These are phyloP conservation scores for Leptopilina clavipes DNA, from an alignment of 1,140 invertebrate genomes.

Conservation along the genomic window DNA sequence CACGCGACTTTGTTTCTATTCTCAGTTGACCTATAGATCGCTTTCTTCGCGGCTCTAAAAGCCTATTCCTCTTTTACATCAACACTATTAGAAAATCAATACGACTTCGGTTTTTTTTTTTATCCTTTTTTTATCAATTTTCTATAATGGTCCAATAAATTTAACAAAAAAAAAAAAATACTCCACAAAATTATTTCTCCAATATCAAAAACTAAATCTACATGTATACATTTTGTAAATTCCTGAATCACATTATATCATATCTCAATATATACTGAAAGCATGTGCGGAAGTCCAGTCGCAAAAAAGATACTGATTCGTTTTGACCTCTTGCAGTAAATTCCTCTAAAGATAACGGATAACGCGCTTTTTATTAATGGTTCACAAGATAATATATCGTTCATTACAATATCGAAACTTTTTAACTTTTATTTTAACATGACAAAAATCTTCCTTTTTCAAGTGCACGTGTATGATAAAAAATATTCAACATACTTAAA, in stretches of 20 bases:
- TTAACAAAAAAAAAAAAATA: neutral
- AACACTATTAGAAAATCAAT: neutral
- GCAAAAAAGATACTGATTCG: conserved; percentile 15
- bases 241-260: neutral
- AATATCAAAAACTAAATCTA: no score
- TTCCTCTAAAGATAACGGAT: conserved; percentile 25
- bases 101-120: neutral
- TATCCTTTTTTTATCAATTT: no score
- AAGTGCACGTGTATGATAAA: neutral
- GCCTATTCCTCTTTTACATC: neutral
- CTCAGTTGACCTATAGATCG: conserved; percentile 33
- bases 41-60: conserved; percentile 14
- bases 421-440: neutral
- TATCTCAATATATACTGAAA: neutral
- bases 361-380: neutral
- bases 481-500: no score
- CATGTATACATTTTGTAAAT: neutral
- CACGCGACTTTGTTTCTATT: conserved; percentile 32
- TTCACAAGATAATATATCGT: conserved; percentile 13
- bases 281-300: neutral
- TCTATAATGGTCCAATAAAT: no score
- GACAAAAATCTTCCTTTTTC: neutral
- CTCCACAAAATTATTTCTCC: no score
- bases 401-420: neutral
- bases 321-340: conserved; percentile 3